Conservation (phyloP, 2,888 invertebrate species). For the Busseola fusca region DNA sequence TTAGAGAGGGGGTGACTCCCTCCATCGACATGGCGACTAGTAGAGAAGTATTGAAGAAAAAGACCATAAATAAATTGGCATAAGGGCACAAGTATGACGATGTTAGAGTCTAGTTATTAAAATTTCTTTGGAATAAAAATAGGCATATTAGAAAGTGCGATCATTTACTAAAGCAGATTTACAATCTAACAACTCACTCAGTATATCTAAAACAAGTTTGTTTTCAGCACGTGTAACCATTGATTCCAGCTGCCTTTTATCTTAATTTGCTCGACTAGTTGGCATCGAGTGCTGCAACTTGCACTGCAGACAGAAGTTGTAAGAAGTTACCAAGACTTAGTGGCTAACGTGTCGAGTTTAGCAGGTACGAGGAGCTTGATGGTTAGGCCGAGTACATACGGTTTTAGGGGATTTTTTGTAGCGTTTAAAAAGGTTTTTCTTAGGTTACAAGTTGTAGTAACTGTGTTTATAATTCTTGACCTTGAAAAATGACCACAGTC, state of each 20-base stretch:
- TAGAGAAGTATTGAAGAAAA: too few species aligned
- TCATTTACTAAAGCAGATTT: background rate
- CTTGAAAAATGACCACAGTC: too few species aligned
- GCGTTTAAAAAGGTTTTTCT: background rate
- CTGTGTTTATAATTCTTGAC: background rate
- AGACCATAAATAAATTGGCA: too few species aligned
- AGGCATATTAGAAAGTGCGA: background rate
- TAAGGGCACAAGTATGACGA: too few species aligned
- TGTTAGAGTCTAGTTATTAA: too few species aligned
- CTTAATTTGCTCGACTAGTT: constrained; percentile 44
- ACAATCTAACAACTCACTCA: background rate
- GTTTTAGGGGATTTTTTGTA: background rate
- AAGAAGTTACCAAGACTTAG: constrained; percentile 56
- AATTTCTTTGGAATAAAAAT: background rate
- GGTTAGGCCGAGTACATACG: constrained; percentile 17
- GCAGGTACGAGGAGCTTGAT: constrained; percentile 29
- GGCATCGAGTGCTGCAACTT: constrained; percentile 36
- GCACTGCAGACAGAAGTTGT: constrained; percentile 47
- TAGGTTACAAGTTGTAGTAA: background rate
- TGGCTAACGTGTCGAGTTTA: constrained; percentile 45
- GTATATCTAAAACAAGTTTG: constrained; percentile 4
- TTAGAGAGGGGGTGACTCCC: too few species aligned
- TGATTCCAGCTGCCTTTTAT: constrained; percentile 50
- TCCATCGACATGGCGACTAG: too few species aligned
- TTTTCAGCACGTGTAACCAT: constrained; percentile 20